phyloP scores from a whole-genome alignment of 2,113 vertebrate species.

The Chionomys nivalis region DNA sequence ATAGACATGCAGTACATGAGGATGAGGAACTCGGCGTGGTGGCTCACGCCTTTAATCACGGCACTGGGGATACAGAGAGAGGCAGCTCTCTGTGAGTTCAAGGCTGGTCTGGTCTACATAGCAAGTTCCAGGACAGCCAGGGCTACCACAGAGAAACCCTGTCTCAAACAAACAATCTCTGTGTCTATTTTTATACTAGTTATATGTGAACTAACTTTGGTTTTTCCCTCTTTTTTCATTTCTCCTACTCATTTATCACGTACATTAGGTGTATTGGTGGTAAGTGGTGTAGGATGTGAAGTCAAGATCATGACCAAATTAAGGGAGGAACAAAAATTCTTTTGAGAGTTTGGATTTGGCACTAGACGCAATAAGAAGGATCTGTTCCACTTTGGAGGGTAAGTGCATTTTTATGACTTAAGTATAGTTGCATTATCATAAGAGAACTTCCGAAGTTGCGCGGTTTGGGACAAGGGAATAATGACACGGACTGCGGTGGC shows the following conservation, averaged over 20 bases:
- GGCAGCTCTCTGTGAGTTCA: not conserved
- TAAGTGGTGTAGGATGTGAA: not conserved
- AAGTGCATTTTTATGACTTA: not conserved
- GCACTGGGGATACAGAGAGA: not conserved
- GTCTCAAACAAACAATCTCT: not conserved
- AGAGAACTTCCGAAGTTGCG: not conserved
- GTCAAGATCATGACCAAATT: not conserved
- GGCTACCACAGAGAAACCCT: not conserved
- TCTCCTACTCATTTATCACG: not conserved
- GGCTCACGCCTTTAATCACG: not conserved
- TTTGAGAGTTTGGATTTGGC: not conserved
- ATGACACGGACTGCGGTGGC: not conserved
- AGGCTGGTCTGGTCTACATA: not conserved
- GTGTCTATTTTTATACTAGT: not conserved
- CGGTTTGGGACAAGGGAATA: not conserved
- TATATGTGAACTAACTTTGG: not conserved
- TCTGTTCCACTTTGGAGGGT: not conserved
- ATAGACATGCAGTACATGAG: not conserved
- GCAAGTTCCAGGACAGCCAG: not conserved
- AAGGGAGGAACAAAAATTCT: not conserved
- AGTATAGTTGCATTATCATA: not conserved
- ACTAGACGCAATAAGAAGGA: not conserved
- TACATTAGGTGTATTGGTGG: no score
- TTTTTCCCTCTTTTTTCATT: not conserved
- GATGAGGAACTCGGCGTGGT: not conserved